These are phyloP conservation scores for Caenorhabditis briggsae DNA, from an alignment of 1,140 invertebrate genomes.

Conservation along the genomic window DNA sequence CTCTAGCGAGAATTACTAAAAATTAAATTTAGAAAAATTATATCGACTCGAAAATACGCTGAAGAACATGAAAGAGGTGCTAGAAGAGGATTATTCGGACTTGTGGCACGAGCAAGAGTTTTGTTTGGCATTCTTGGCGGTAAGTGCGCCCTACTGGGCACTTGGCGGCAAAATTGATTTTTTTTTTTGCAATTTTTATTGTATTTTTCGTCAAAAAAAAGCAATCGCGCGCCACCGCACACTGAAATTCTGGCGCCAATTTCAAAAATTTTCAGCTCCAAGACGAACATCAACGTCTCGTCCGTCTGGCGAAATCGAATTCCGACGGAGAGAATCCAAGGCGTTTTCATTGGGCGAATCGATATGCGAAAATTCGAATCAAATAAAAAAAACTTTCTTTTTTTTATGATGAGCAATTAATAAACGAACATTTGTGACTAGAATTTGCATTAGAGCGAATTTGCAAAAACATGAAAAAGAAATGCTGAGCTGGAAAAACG, in stretches of 20 bases:
- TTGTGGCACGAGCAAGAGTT: constrained; percentile 35
- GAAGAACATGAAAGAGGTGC: constrained; percentile 9
- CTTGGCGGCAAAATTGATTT: background rate
- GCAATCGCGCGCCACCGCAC: too few species aligned
- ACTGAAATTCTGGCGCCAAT: too few species aligned
- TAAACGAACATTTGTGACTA: too few species aligned
- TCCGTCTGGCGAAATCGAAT: constrained; percentile 4
- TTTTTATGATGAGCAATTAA: background rate
- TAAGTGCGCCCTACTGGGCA: background rate
- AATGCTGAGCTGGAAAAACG: too few species aligned
- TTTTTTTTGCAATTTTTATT: too few species aligned
- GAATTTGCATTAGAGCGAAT: too few species aligned
- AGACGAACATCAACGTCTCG: constrained; percentile 10
- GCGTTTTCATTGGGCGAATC: constrained; percentile 51
- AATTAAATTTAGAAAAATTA: background rate
- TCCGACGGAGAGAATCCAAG: constrained; percentile 37
- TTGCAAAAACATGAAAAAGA: too few species aligned
- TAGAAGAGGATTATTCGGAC: constrained; percentile 33
- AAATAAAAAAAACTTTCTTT: background rate
- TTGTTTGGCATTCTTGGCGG: constrained; percentile 37
- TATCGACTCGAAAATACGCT: constrained; percentile 14
- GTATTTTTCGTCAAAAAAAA: too few species aligned
- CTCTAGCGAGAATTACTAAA: background rate
- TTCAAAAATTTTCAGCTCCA: background rate
- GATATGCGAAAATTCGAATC: constrained; percentile 27